Evolutionary conservation across 2,888 invertebrate species (phyloP), one percentile per base, ranked within the genome.

Genomic region (Callyntrura sp.): DNA sequence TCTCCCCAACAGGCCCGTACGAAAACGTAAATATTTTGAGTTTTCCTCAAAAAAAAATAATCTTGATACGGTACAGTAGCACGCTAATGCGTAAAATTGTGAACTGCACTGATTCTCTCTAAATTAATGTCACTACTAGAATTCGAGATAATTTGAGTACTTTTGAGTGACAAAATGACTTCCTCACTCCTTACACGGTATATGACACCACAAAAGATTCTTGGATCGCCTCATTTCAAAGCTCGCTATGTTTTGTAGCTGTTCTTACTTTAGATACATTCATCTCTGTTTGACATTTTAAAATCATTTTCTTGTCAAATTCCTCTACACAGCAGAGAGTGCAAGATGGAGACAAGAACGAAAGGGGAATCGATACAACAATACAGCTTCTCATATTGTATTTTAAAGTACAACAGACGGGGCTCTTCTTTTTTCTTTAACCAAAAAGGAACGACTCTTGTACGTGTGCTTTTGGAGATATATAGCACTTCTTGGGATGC

Each of bases 271-370:
- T 25, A n/a, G n/a, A n/a, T n/a, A 23, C 17, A 25, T 62, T 62
- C 45, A 28, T n/a, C 65, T 70, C 6, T 73, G 48, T 48, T 48
- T 48, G 73, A 48, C 73, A 48, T 73, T 73, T 73, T 73, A 73
- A 48, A 73, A 48, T 48, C 23, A 48, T 23, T 73, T 23, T 73
- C 73, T 48, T 73, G 45, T 45, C n/a, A 35, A 28, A 68, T 28
- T 48, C n/a, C 25, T 73, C n/a, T n/a, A n/a, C n/a, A n/a, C n/a
- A n/a, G 14, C 17, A 25, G 14, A 12, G 0, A 28, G 14, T 20
- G 48, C 8, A 23, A 48, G 70, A 20, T 35, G 17, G 35, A 70
- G 23, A 17, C 5, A 3, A 0, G 9, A 25, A 17, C 9, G 2
- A 11, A 70, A n/a, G n/a, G n/a, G n/a, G n/a, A n/a, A n/a, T n/a